Conservation (phyloP, 2,888 invertebrate genomes). For the Macropis europaea region DNA sequence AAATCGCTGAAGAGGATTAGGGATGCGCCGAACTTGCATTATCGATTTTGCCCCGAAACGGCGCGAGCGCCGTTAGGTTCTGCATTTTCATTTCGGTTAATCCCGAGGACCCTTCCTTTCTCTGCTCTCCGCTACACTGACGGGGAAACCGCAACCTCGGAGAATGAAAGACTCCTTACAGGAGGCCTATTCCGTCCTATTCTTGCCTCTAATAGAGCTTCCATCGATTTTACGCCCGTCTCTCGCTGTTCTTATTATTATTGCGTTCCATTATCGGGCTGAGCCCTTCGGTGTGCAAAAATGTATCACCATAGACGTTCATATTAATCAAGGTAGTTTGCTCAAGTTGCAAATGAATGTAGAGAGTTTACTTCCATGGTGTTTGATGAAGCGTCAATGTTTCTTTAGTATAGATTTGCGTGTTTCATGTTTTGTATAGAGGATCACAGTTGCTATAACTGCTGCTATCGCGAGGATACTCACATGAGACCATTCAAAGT, state of each 20-base stretch:
- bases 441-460: too few species aligned
- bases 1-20: constrained; percentile 79
- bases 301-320: too few species aligned
- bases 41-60: constrained; percentile 59
- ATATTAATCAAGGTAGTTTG: too few species aligned
- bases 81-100: constrained; percentile 75
- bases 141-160: constrained; percentile 37
- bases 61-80: constrained; percentile 51
- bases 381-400: too few species aligned
- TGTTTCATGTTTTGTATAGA: too few species aligned
- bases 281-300: too few species aligned
- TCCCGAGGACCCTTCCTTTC: constrained; percentile 64
- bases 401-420: too few species aligned
- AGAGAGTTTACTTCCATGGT: too few species aligned
- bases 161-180: constrained; percentile 22
- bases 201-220: not conserved
- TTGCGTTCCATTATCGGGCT: too few species aligned
- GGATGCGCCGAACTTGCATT: constrained; percentile 72
- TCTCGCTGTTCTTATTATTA: not conserved
- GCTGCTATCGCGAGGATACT: too few species aligned
- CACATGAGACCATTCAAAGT: too few species aligned
- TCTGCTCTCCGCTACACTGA: constrained; percentile 14
- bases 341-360: too few species aligned
- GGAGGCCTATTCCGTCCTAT: not conserved
- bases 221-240: not conserved